phyloP scores from a whole-genome alignment of 2,888 invertebrate genomes.

The Ornithoptera priamus region DNA sequence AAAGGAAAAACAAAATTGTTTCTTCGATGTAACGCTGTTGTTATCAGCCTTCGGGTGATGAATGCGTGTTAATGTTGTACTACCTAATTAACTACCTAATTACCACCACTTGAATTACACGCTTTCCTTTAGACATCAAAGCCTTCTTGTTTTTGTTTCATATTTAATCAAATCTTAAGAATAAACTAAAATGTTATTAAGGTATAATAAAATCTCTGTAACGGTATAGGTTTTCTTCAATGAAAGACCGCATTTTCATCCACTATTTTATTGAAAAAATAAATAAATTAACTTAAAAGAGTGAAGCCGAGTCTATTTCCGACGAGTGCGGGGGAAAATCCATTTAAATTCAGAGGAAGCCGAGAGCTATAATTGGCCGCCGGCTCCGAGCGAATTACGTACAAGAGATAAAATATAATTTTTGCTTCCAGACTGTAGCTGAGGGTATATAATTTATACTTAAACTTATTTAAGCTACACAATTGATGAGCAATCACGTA shows the following conservation, averaged over 20 bases:
- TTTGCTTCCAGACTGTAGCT: slow-evolving; percentile 11
- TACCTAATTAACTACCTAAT: too few species aligned
- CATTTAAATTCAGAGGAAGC: slow-evolving; percentile 42
- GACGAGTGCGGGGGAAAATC: slow-evolving; percentile 38
- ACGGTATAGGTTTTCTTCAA: neutral
- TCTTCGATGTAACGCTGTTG: too few species aligned
- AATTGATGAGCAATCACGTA: slow-evolving; percentile 12
- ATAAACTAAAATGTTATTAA: neutral
- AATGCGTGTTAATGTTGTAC: too few species aligned
- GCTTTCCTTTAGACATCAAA: too few species aligned
- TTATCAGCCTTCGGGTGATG: too few species aligned
- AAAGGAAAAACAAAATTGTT: too few species aligned
- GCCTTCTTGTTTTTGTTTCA: too few species aligned
- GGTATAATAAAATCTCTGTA: neutral
- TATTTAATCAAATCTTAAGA: too few species aligned
- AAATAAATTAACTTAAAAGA: slow-evolving; percentile 45
- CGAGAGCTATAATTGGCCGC: slow-evolving; percentile 40
- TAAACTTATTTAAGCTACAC: slow-evolving; percentile 8
- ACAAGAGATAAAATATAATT: slow-evolving; percentile 25
- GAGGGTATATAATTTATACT: slow-evolving; percentile 10
- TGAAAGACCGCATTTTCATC: slow-evolving; percentile 20
- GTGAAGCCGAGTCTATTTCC: slow-evolving; percentile 36
- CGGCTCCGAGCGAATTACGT: slow-evolving; percentile 28
- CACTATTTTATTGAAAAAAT: slow-evolving; percentile 44
- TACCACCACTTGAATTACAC: too few species aligned